A percentile compares a stretch with the other conserved stretches of the same genome.
These are phyloP conservation scores for Nudaria mundana DNA, from an alignment of 2,888 invertebrate species.

Conservation along the genomic window DNA sequence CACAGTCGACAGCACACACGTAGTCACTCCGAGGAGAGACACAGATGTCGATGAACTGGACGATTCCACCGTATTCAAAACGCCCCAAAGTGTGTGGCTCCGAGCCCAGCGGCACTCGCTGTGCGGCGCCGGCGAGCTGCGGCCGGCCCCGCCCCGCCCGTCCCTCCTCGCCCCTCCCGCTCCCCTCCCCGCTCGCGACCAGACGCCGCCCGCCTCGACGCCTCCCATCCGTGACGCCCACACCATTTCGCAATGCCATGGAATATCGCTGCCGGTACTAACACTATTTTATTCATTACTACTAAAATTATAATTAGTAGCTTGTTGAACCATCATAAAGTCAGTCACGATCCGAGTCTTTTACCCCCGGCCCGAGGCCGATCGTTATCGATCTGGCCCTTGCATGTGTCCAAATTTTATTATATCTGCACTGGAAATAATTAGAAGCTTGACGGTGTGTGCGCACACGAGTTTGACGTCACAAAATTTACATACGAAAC, in stretches of 20 bases:
- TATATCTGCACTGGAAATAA: slow-evolving; percentile 34
- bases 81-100: slow-evolving; percentile 66
- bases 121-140: slow-evolving; percentile 51
- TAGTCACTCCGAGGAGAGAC: slow-evolving; percentile 47
- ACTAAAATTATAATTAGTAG: slow-evolving; percentile 67
- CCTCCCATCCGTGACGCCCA: slow-evolving; percentile 70
- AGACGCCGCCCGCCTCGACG: slow-evolving; percentile 64
- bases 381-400: slow-evolving; percentile 35
- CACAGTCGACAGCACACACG: slow-evolving; percentile 67
- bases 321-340: slow-evolving; percentile 52
- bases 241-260: slow-evolving; percentile 78
- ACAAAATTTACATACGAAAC: slow-evolving; percentile 27
- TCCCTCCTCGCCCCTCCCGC: slow-evolving; percentile 32
- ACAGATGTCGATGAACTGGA: slow-evolving; percentile 63
- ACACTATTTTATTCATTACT: slow-evolving; percentile 78
- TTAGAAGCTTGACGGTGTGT: slow-evolving; percentile 47
- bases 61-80: slow-evolving; percentile 67
- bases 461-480: slow-evolving; percentile 37
- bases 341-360: slow-evolving; percentile 39
- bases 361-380: slow-evolving; percentile 20
- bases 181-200: slow-evolving; percentile 55
- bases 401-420: slow-evolving; percentile 48
- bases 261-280: slow-evolving; percentile 82
- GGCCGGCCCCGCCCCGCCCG: slow-evolving; percentile 25
- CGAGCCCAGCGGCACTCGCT: slow-evolving; percentile 64